These are phyloP conservation scores for Eretmochelys imbricata DNA, from an alignment of 2,113 vertebrate species.

Conservation along the genomic window DNA sequence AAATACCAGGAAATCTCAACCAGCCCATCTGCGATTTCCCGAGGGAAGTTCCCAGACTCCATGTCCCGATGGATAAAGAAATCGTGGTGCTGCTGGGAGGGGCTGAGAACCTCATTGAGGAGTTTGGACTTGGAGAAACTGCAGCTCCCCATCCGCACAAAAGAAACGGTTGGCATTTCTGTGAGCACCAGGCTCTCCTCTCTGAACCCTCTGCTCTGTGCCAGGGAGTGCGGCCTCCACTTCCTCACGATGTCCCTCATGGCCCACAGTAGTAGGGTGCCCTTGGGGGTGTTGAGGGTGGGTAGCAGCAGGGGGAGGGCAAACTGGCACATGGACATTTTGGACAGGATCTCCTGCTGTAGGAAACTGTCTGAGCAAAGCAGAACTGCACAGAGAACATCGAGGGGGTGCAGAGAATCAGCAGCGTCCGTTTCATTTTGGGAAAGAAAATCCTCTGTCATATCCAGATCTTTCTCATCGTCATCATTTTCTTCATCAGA, in stretches of 20 bases:
- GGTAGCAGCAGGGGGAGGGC: conserved; percentile 78
- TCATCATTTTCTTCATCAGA: too few species aligned
- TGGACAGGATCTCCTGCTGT: conserved; percentile 35
- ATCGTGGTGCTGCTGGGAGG: conserved; percentile 72
- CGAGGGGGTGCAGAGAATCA: conserved; percentile 65
- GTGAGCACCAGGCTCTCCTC: conserved; percentile 45
- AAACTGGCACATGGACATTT: conserved; percentile 81
- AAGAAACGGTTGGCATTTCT: conserved; percentile 78
- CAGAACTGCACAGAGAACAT: conserved; percentile 73
- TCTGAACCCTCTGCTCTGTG: not conserved
- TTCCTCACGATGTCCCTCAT: not conserved
- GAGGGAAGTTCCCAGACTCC: conserved; percentile 62
- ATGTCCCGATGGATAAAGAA: conserved; percentile 75
- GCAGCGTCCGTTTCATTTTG: conserved; percentile 41
- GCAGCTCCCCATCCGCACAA: conserved; percentile 74
- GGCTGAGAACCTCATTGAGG: conserved; percentile 78
- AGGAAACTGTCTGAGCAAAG: conserved; percentile 68
- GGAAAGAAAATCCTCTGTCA: conserved; percentile 36
- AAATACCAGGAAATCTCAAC: not conserved
- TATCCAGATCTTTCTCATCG: not conserved
- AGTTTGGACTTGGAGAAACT: conserved; percentile 78
- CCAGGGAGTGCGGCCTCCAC: not conserved
- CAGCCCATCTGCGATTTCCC: not conserved
- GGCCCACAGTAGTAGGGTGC: not conserved
- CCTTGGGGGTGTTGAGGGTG: conserved; percentile 63